Base-by-base conservation (phyloP, 2,797 vertebrate genomes). In the Pseudomugil tenellus region DNA sequence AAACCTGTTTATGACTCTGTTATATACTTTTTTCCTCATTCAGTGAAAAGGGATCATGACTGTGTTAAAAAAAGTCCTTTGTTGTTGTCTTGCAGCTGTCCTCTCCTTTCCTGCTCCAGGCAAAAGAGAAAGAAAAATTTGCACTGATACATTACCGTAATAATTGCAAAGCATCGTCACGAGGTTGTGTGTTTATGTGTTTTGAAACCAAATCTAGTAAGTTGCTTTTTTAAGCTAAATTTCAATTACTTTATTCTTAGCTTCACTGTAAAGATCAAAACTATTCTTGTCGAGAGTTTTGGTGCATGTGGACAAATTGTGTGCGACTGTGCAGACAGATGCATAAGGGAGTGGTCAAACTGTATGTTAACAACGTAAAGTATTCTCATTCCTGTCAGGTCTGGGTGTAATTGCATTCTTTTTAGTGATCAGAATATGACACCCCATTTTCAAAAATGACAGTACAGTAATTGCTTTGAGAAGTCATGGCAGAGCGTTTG, bases 391-490 rank as follows among this genome's bases (percentile, higher is more conserved):
- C 75, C 68, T 85, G 81, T 88, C 83, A 90, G 81, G 75, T 83
- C 72, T 28, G 64, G 63, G 74, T 85, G 79, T 87, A 93, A 92
- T 89, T 89, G 87, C 83, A 79, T 90, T 90, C 70, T 87, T 89
- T 87, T 90, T 80, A 82, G 80, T 81, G 83, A 90, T 91, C 82
- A 80, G 84, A 83, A 87, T 87, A 88, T 89, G 87, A 92, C 91
- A 91, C 84, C 83, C 75, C 68, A 87, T 91, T 92, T 90, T 86
- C 82, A 89, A 88, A 87, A 88, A 84, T 89, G 86, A 90, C 86
- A 90, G 79, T 76, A 81, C 72, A 88, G 83, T 91, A 91, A 93
- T 93, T 92, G 88, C 83, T 88, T 86, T 75, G 86, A 91, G 86
- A 84, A 85, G 84, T 87, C 85, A 75, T 79, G 79, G 82, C 75